A percentile compares a stretch with the other conserved stretches of the same genome.
phyloP scores from a whole-genome alignment of 1,140 invertebrate species.

The Pomacea maculata region DNA sequence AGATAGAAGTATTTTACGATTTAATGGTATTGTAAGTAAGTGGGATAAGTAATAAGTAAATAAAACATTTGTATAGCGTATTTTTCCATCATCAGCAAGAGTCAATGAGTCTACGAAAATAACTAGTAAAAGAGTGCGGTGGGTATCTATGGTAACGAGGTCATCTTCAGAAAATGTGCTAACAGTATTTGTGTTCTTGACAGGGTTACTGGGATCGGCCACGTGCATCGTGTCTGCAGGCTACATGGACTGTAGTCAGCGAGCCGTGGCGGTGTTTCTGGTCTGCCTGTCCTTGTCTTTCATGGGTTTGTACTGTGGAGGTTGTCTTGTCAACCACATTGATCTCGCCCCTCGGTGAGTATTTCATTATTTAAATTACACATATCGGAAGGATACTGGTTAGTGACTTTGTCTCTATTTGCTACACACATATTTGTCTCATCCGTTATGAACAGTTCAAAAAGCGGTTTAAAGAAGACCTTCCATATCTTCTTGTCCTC shows the following conservation, averaged over 20 bases:
- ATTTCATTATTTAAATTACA: background rate
- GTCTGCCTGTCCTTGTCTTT: conserved; percentile 23
- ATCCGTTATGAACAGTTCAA: background rate
- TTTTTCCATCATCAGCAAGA: too few species aligned
- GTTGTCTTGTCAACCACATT: conserved; percentile 82
- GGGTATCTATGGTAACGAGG: too few species aligned
- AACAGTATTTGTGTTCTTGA: too few species aligned
- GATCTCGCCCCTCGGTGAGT: conserved; percentile 74
- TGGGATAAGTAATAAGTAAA: too few species aligned
- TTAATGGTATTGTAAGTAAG: too few species aligned
- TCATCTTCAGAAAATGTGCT: too few species aligned
- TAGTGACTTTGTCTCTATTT: background rate
- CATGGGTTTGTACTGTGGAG: conserved; percentile 61
- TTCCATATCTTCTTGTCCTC: too few species aligned
- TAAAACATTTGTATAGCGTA: too few species aligned
- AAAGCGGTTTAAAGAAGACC: background rate
- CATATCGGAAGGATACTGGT: background rate
- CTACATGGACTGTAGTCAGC: conserved; percentile 19
- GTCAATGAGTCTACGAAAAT: too few species aligned
- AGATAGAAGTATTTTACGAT: too few species aligned
- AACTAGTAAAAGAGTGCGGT: too few species aligned
- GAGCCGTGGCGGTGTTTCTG: conserved; percentile 19
- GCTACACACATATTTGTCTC: background rate
- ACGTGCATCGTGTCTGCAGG: conserved; percentile 15
- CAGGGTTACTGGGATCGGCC: conserved; percentile 21